Percentiles rank a stretch among this genome's conserved stretches.
Conservation (phyloP, 2,888 invertebrate genomes). For the Caenorhabditis afra region DNA sequence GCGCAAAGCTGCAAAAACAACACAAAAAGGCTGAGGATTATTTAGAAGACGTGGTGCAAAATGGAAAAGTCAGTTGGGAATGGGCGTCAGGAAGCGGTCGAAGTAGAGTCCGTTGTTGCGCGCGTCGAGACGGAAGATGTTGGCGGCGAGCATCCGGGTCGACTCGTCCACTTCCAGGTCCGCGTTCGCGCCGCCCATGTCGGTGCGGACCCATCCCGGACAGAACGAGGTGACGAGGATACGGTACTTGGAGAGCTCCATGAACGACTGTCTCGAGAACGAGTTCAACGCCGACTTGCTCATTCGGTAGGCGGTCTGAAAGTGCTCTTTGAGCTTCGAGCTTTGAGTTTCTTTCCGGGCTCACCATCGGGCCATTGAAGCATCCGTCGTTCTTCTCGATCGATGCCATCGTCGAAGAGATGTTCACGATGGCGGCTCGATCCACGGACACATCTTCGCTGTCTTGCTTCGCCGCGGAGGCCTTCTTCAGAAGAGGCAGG, state of each 20-base stretch:
- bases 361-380: constrained; percentile 57
- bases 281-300: constrained; percentile 69
- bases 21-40: constrained; percentile 5
- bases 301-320: constrained; percentile 49
- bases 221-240: constrained; percentile 62
- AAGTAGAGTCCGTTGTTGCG: constrained; percentile 46
- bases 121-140: constrained; percentile 40
- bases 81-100: constrained; percentile 37
- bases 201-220: constrained; percentile 73
- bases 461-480: constrained; percentile 5
- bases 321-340: no score
- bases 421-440: constrained; percentile 67
- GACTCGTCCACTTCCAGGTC: constrained; percentile 48
- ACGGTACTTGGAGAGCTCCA: constrained; percentile 57
- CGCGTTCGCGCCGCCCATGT: constrained; percentile 72
- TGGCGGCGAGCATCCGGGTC: constrained; percentile 21
- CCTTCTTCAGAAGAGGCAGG: constrained; percentile 58
- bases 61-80: constrained; percentile 37
- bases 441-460: constrained; percentile 46
- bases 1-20: neutral
- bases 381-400: constrained; percentile 60
- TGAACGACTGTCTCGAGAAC: constrained; percentile 62
- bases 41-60: neutral
- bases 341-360: no score
- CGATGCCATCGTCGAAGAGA: constrained; percentile 66